Evolutionary conservation across 2,113 vertebrate species (phyloP), one percentile per base, ranked within the genome.

Genomic region (Morone chrysops): DNA sequence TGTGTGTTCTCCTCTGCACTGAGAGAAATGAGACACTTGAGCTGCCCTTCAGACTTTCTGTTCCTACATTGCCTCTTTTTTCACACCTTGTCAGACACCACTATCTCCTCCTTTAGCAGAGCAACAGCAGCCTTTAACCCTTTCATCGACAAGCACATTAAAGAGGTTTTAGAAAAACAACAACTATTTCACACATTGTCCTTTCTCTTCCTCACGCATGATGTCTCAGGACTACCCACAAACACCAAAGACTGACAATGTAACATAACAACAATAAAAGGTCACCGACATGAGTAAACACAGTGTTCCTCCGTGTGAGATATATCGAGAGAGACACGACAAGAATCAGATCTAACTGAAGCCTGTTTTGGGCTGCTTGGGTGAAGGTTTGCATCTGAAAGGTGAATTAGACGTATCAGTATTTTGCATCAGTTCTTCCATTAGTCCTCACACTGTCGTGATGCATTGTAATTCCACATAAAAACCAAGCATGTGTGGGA

Each of bases 41-140:
- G 65, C 84, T 80, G 89, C 86, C 90, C 87, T 87, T 93, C 90
- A 88, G 88, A 85, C 87, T 78, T 78, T 56, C 81, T 41, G 63
- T 77, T 89, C 88, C 72, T 86, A 63, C 83, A 11, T 75, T 51
- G 50, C 81, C 86, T 87, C 63, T 75, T 90, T 86, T 89, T 79
- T 93, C 90, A 92, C 91, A 91, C 87, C 88, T 88, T 93, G 92
- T 93, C 92, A 92, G 85, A 93, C 83, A 84, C 66, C 78, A 85
- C 84, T 78, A 69, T 81, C 76, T 86, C 82, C 61, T 82, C 45
- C 67, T 74, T 84, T 59, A 51, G 73, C 74, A 59, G 48, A 75
- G 60, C 60, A 75, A 16, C 72, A 71, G 51, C 74, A 69, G 75
- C 83, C 80, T 70, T 89, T 88, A 92, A 85, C 85, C 84, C 89